A percentile compares a stretch with the other conserved stretches of the same genome.
Evolutionary conservation across 92 coral and sea anemone genomes (phyloP).

Genomic region (Parazoanthus swiftii): DNA sequence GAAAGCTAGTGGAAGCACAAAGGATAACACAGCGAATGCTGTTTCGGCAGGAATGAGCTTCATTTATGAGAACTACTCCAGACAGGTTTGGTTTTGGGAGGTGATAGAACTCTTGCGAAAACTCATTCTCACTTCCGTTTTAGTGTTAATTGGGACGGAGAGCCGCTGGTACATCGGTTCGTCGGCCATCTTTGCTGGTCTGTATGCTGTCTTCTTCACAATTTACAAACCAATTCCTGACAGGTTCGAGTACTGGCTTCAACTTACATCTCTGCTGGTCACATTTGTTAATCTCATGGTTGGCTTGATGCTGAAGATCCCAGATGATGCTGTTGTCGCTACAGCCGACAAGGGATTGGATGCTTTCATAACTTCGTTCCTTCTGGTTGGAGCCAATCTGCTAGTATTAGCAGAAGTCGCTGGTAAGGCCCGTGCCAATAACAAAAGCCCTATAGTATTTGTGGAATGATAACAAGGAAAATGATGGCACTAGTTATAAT

Average conservation of each 20-base stretch:
- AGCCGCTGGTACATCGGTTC: slow-evolving; percentile 45
- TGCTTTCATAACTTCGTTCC: not conserved
- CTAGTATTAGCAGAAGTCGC: not conserved
- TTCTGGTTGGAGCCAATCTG: slow-evolving; percentile 9
- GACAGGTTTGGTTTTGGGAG: slow-evolving; percentile 56
- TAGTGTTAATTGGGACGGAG: slow-evolving; percentile 28
- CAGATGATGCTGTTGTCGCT: not conserved
- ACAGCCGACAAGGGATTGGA: not conserved
- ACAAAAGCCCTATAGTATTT: too few species aligned
- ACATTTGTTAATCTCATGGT: slow-evolving; percentile 37
- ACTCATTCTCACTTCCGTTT: slow-evolving; percentile 30
- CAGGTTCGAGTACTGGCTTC: slow-evolving; percentile 57
- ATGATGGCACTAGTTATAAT: too few species aligned
- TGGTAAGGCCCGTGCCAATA: not conserved
- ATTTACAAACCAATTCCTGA: slow-evolving; percentile 45
- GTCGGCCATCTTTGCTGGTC: slow-evolving; percentile 36
- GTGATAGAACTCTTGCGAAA: slow-evolving; percentile 44
- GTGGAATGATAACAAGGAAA: too few species aligned
- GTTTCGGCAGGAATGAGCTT: slow-evolving; percentile 27
- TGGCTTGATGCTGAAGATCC: slow-evolving; percentile 34
- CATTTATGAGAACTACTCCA: slow-evolving; percentile 43
- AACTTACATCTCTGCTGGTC: slow-evolving; percentile 32
- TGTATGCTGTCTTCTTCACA: slow-evolving; percentile 44
- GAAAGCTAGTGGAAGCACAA: not conserved
- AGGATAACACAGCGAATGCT: too few species aligned